Evolutionary conservation across 2,888 invertebrate genomes (phyloP), one percentile per base, ranked within the genome.

Genomic region (Penaeus monodon): DNA sequence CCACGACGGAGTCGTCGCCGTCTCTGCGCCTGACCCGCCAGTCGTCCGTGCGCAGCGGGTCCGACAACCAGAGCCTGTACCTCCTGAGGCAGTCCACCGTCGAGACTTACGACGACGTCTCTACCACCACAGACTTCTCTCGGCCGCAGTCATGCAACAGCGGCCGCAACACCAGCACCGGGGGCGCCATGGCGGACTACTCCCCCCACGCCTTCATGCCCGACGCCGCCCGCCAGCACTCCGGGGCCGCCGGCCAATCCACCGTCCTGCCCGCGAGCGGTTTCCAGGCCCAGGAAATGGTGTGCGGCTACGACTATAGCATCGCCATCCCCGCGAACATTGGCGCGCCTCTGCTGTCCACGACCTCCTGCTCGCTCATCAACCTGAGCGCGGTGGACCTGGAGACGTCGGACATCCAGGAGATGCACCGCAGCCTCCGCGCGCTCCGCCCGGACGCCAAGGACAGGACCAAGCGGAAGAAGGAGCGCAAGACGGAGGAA

Each of bases 401-500:
- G 84, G 89, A 89, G 66, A 85, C 89, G 24, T 77, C 81, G 20
- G 84, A 86, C 63, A 68, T 89, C 38, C 77, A 81, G 44, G 87
- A 89, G 63, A 87, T 89, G 63, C 87, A 87, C 64, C 80, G 73
- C n/a, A 82, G 73, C 49, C 82, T 89, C 24, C 74, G 84, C 14
- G 66, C 83, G 38, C 82, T 66, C 12, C 49, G 78, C 17, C 78
- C 83, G 8, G 78, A 49, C 1, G 68, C 77, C 24, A 44, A 49
- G 38, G 38, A 14, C 38, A 81, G 65, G 74, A 49, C 66, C 68
- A 68, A 76, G 78, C 44, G 74, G 79, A 84, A 84, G 68, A 70
- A 73, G 65, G n/a, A 63, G 20, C n/a, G 76, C 29, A 78, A 70
- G 14, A 20, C 77, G 20, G 81, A 68, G 70, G 84, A 96, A 92